Base-by-base conservation (phyloP, 2,797 vertebrate genomes). In the Sebastes taczanowskii region DNA sequence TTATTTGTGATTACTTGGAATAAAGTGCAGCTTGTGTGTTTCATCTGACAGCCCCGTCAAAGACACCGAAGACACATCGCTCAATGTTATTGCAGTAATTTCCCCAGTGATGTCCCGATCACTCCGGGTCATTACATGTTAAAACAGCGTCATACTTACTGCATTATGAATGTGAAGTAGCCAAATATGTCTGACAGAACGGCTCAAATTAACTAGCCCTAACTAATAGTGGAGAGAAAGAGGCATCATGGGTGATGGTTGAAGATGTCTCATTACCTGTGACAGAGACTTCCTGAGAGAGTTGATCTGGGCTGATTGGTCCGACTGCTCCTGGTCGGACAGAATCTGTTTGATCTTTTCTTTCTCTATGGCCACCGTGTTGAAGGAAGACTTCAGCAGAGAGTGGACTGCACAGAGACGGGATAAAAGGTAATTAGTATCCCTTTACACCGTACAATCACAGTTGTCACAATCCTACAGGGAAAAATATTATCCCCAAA, bases 311-410 rank as follows among this genome's bases (percentile, higher is more conserved):
- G 95, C 81, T 14, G 94, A 96, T 84, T 97, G 98, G 93, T 96
- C 96, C 7, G 96, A 86, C 88, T 97, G 96, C 82, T 99, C 98
- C 91, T 99, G 98, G 81, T 99, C 98, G 5, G 96, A 96, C 89
- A 99, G 95, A 91, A 99, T 95, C 95, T 98, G 97, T 90, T 98
- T 99, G 86, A 99, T 98, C 91, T 98, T 99, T 91, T 99, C 98
- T 91, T 99, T 99, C 93, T 99, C 99, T 89, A 99, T 99, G 82
- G 98, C 98, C 93, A 99, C 98, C 59, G 98, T 99, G 93, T 99
- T 99, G 94, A 99, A 99, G 20, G 98, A 97, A 68, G 99, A 99
- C 96, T 99, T 99, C 95, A 99, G 94, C 89, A 99, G 97, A 76
- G 97, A 98, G 91, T 99, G 99, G 66, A 99, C 99, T 99, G 90